Percentiles rank a stretch among this genome's conserved stretches.
Evolutionary conservation across 1,140 invertebrate species (phyloP).

Genomic region (Sesamia nonagrioides): DNA sequence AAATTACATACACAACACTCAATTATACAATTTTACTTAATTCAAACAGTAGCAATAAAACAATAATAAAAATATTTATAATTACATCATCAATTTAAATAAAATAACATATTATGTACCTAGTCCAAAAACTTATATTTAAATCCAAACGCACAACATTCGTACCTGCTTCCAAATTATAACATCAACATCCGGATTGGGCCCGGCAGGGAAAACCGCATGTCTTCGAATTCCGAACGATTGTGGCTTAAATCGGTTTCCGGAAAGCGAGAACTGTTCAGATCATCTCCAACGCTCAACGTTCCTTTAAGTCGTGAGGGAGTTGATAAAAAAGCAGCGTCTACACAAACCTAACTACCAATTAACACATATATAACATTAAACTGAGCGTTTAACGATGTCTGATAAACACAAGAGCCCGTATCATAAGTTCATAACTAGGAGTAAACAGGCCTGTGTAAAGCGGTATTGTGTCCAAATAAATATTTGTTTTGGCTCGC

Average conservation of each 20-base stretch:
- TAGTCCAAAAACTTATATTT: neutral
- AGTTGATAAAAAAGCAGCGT: neutral
- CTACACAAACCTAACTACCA: conserved; percentile 6
- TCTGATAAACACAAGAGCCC: conserved; percentile 24
- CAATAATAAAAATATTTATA: no score
- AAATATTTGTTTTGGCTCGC: conserved; percentile 42
- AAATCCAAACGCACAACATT: neutral
- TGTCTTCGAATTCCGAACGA: neutral
- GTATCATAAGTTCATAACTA: conserved; percentile 38
- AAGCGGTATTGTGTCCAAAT: conserved; percentile 34
- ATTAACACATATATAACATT: no score
- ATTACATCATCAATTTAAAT: no score
- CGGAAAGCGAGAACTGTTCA: neutral
- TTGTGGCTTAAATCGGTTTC: neutral
- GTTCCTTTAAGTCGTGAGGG: no score
- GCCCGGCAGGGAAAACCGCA: neutral
- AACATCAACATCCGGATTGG: neutral
- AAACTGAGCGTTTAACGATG: conserved; percentile 2
- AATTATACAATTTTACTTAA: no score
- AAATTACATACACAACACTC: no score
- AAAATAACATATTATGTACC: no score
- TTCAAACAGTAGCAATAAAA: no score
- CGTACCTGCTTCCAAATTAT: neutral
- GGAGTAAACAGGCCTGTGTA: conserved; percentile 17
- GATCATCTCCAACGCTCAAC: neutral